These are phyloP conservation scores for Peromyscus nudipes DNA, from an alignment of 2,797 vertebrate genomes.

Conservation along the genomic window DNA sequence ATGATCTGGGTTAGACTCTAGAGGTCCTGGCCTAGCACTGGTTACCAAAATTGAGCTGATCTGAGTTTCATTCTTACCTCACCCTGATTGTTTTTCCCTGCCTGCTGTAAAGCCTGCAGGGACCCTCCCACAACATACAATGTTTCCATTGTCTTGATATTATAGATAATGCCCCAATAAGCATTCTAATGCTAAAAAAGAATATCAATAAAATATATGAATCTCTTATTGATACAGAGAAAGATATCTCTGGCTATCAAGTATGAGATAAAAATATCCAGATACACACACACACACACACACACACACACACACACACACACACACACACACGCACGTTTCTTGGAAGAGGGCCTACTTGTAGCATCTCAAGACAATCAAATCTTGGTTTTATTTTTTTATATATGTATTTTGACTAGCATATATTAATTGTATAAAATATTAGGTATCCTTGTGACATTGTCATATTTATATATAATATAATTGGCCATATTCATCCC, in stretches of 20 bases:
- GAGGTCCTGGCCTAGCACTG: not conserved
- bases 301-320: no score
- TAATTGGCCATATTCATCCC: not conserved
- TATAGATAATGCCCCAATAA: constrained; percentile 25
- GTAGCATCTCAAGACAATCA: no score
- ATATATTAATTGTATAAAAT: not conserved
- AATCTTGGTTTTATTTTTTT: no score
- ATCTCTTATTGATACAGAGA: not conserved
- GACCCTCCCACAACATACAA: not conserved
- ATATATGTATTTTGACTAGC: no score
- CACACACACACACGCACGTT: no score
- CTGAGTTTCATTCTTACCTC: not conserved
- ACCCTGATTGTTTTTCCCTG: not conserved
- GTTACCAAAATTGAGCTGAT: not conserved
- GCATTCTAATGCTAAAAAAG: not conserved
- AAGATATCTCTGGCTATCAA: not conserved
- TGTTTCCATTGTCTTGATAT: constrained; percentile 7
- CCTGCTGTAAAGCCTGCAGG: not conserved
- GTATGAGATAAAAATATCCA: constrained; percentile 2
- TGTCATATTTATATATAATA: not conserved
- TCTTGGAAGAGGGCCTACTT: no score
- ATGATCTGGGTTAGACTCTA: not conserved
- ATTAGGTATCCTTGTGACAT: not conserved
- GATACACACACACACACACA: not conserved
- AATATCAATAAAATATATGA: constrained; percentile 6